These are phyloP conservation scores for Dynastes maya DNA, from an alignment of 2,888 invertebrate species.

Conservation along the genomic window DNA sequence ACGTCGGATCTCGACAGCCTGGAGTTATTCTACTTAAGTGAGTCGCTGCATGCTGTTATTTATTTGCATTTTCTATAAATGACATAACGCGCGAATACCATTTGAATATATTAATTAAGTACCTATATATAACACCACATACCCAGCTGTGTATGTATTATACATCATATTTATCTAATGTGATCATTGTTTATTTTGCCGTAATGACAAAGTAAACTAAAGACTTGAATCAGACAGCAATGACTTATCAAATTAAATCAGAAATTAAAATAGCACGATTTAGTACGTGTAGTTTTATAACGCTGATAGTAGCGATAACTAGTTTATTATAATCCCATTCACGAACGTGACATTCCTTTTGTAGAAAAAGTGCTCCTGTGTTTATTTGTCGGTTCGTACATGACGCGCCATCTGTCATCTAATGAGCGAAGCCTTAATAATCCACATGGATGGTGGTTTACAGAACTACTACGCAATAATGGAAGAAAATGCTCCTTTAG, in stretches of 20 bases:
- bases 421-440: neutral
- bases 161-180: constrained; percentile 40
- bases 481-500: too few species aligned
- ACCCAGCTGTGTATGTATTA: constrained; percentile 33
- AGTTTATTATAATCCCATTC: constrained; percentile 4
- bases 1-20: constrained; percentile 63
- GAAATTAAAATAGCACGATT: constrained; percentile 39
- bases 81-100: constrained; percentile 42
- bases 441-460: too few species aligned
- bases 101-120: constrained; percentile 46
- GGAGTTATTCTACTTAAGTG: constrained; percentile 63
- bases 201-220: constrained; percentile 33
- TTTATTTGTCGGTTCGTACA: neutral
- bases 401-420: constrained; percentile 16
- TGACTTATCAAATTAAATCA: constrained; percentile 44
- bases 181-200: constrained; percentile 43
- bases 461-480: too few species aligned
- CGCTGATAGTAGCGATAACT: constrained; percentile 16
- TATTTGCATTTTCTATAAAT: constrained; percentile 44
- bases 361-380: neutral
- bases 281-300: constrained; percentile 25
- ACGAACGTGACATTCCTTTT: constrained; percentile 7
- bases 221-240: constrained; percentile 35
- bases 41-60: constrained; percentile 55
- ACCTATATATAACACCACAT: constrained; percentile 34